Evolutionary conservation across 2,888 invertebrate species (phyloP).

Genomic region (Agrotis clavis): DNA sequence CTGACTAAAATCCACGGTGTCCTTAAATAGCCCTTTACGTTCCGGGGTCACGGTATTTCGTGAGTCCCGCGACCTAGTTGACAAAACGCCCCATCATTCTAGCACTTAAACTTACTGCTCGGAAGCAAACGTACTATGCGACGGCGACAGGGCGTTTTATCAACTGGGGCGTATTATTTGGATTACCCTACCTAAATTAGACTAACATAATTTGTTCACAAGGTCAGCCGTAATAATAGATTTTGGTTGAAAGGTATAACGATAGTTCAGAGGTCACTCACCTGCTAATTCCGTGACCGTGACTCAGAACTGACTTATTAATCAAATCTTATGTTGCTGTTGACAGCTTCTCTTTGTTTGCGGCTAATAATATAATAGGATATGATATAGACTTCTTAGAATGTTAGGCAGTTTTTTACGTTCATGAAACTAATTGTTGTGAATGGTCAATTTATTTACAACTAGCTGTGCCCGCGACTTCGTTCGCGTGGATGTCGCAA

Average conservation of each 20-base stretch:
- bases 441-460: neutral
- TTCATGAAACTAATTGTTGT: neutral
- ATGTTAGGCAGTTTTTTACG: neutral
- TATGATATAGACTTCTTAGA: constrained; percentile 20
- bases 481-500: no score
- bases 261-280: constrained; percentile 83
- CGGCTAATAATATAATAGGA: constrained; percentile 30
- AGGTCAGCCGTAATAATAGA: constrained; percentile 71
- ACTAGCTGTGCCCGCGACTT: no score
- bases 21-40: no score
- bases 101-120: no score
- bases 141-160: no score
- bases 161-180: no score
- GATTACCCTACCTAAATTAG: constrained; percentile 30
- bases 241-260: constrained; percentile 76
- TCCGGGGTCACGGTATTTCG: no score
- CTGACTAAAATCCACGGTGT: no score
- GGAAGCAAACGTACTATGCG: no score
- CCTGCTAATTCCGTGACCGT: constrained; percentile 73
- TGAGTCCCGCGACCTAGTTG: no score
- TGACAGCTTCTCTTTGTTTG: constrained; percentile 66
- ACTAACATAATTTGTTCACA: constrained; percentile 68
- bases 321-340: constrained; percentile 72
- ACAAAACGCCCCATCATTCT: no score
- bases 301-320: constrained; percentile 70